Evolutionary conservation across 2,888 invertebrate species (phyloP).

Genomic region (Leptothorax acervorum): DNA sequence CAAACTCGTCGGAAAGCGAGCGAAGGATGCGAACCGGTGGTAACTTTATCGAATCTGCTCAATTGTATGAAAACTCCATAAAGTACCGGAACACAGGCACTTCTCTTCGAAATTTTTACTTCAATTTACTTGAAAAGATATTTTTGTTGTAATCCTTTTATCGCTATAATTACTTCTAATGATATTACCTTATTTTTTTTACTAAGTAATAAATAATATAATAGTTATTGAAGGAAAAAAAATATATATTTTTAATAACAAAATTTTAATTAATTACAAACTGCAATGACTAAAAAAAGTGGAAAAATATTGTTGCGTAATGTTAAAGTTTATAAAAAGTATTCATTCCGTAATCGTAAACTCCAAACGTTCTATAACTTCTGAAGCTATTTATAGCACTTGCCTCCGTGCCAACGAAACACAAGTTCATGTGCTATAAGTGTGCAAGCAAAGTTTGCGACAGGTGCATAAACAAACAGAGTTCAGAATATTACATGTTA

Average conservation of each 20-base stretch:
- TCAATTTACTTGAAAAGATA: conserved; percentile 30
- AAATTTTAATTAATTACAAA: background rate
- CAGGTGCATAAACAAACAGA: conserved; percentile 48
- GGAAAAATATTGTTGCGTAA: background rate
- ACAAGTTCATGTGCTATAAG: conserved; percentile 44
- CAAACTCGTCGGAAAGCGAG: conserved; percentile 44
- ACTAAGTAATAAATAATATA: background rate
- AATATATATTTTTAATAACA: background rate
- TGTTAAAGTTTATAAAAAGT: conserved; percentile 17
- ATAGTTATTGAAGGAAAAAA: background rate
- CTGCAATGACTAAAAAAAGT: background rate
- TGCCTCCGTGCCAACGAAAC: conserved; percentile 46
- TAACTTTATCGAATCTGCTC: conserved; percentile 58
- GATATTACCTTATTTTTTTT: background rate
- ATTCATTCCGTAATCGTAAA: background rate
- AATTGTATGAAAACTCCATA: conserved; percentile 45
- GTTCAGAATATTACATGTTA: conserved; percentile 39
- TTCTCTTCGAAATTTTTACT: conserved; percentile 36
- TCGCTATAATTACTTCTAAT: conserved; percentile 16
- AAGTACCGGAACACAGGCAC: conserved; percentile 24
- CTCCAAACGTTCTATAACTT: conserved; percentile 47
- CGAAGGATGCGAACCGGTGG: conserved; percentile 53
- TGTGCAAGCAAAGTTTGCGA: conserved; percentile 33
- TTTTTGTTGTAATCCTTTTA: conserved; percentile 39
- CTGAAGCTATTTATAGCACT: conserved; percentile 37